phyloP scores from a whole-genome alignment of 2,113 vertebrate genomes.

The Podarcis cretensis region DNA sequence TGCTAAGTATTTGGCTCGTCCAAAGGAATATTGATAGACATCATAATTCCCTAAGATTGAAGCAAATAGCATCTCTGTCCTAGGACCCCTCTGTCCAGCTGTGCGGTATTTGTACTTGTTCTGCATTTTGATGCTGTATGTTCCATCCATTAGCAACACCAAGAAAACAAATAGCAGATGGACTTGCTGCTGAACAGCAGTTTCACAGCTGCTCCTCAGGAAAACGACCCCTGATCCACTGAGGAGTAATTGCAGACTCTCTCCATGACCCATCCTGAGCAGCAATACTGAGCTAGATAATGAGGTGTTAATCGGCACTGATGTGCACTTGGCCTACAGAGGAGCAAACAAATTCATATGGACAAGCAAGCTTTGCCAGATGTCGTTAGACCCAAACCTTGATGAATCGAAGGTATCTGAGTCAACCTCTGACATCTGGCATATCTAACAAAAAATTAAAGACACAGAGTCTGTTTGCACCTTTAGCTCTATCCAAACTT shows the following conservation, averaged over 20 bases:
- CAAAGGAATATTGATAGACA: not conserved
- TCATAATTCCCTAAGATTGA: not conserved
- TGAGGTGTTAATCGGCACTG: not conserved
- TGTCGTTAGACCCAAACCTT: not conserved
- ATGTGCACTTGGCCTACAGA: not conserved
- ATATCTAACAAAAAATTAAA: not conserved
- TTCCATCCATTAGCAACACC: not conserved
- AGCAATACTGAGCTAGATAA: slow-evolving; percentile 1
- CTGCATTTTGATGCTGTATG: not conserved
- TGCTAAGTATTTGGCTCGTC: not conserved
- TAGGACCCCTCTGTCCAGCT: not conserved
- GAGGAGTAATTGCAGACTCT: slow-evolving; percentile 9
- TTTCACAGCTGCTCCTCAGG: slow-evolving; percentile 4
- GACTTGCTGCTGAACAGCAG: slow-evolving; percentile 5
- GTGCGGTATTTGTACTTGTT: not conserved
- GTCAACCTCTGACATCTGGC: slow-evolving; percentile 17
- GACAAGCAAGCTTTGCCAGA: slow-evolving; percentile 16
- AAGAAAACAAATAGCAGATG: slow-evolving; percentile 29
- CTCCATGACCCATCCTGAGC: not conserved
- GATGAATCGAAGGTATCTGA: not conserved
- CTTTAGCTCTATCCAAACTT: not conserved
- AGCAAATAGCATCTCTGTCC: not conserved
- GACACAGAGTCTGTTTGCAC: not conserved
- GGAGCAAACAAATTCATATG: slow-evolving; percentile 11
- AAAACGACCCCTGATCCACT: slow-evolving; percentile 18